Evolutionary conservation across 1,140 invertebrate genomes (phyloP).

Genomic region (Tetramorium simillimum): DNA sequence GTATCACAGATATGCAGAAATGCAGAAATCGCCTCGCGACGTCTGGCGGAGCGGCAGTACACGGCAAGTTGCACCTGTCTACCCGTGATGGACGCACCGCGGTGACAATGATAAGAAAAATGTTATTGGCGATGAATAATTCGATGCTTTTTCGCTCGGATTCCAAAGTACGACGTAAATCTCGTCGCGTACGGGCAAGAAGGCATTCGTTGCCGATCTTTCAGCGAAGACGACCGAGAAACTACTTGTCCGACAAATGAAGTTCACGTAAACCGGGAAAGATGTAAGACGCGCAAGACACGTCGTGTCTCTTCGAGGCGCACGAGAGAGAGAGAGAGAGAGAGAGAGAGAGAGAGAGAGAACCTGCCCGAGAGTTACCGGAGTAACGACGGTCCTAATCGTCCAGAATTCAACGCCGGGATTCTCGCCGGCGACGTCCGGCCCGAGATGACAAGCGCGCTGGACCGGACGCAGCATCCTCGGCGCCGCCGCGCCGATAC

Average conservation of each 20-base stretch:
- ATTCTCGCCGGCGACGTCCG: not conserved
- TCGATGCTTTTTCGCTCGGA: not conserved
- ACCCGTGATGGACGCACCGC: not conserved
- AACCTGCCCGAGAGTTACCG: not conserved
- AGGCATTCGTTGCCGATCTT: not conserved
- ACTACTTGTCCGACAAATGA: not conserved
- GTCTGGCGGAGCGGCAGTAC: too few relatives aligned
- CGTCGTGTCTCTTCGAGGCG: not conserved
- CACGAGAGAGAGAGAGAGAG: too few relatives aligned
- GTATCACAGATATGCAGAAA: not conserved
- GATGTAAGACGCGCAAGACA: not conserved
- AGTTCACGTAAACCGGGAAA: not conserved
- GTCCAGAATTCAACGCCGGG: slow-evolving; percentile 8
- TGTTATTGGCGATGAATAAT: not conserved
- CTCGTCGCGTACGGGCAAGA: not conserved
- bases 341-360: too few relatives aligned
- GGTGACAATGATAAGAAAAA: not conserved
- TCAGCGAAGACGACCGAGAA: not conserved
- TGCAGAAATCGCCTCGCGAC: not conserved
- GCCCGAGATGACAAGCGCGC: slow-evolving; percentile 44
- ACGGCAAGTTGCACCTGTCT: not conserved
- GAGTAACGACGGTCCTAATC: slow-evolving; percentile 1
- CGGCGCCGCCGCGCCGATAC: slow-evolving; percentile 68
- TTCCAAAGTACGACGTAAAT: not conserved
- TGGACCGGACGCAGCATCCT: slow-evolving; percentile 55